These are phyloP conservation scores for Cladorhizidae sp. DNA, from an alignment of 37 sponge, comb jelly and placozoan genomes.

Conservation along the genomic window DNA sequence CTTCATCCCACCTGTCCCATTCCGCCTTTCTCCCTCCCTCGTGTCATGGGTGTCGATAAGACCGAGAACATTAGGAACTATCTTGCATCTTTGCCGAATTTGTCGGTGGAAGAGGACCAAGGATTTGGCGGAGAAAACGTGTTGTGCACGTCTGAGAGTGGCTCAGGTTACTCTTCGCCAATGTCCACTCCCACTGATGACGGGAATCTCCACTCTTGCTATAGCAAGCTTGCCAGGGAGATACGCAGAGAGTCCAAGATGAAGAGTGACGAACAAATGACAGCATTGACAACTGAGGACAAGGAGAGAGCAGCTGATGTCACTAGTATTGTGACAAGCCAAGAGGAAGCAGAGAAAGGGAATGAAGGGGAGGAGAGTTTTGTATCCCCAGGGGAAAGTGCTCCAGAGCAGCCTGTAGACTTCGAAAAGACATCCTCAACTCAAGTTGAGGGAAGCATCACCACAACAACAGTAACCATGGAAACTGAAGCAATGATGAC, in stretches of 20 bases:
- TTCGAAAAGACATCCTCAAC: neutral
- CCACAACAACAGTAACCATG: neutral
- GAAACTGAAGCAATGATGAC: neutral
- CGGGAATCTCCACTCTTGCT: slow-evolving; percentile 2
- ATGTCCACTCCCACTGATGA: slow-evolving; percentile 72
- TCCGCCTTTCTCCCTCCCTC: neutral
- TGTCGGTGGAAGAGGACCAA: slow-evolving; percentile 41
- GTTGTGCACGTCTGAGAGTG: slow-evolving; percentile 38
- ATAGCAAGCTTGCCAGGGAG: slow-evolving; percentile 4
- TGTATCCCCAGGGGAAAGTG: neutral
- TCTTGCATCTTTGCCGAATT: slow-evolving; percentile 38
- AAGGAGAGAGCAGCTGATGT: neutral
- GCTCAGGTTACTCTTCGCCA: slow-evolving; percentile 61
- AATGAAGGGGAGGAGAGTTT: neutral
- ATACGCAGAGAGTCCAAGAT: slow-evolving; percentile 1
- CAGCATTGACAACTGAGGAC: neutral
- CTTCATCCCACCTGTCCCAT: neutral
- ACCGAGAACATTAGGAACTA: slow-evolving; percentile 27
- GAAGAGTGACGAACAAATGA: neutral
- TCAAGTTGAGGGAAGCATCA: neutral
- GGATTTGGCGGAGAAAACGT: slow-evolving; percentile 50
- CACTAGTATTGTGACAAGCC: neutral
- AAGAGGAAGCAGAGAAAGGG: neutral
- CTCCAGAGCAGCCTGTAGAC: neutral
- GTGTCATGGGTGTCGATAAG: slow-evolving; percentile 41